Evolutionary conservation across 2,888 invertebrate genomes (phyloP).

Genomic region (Merodon equestris): DNA sequence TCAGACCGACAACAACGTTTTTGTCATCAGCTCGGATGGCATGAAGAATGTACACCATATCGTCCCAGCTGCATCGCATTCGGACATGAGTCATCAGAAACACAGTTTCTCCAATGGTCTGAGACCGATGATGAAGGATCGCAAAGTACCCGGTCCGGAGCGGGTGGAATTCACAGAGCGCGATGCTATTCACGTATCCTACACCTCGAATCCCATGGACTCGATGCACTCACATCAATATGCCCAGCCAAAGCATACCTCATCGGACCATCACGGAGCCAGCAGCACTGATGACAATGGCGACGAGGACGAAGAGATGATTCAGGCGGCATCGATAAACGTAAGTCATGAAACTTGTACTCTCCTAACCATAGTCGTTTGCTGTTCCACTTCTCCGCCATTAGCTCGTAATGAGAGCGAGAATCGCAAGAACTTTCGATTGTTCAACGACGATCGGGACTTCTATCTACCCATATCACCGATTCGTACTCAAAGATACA

Average conservation of each 20-base stretch:
- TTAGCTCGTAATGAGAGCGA: conserved; percentile 33
- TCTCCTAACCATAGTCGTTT: conserved; percentile 34
- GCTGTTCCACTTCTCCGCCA: conserved; percentile 41
- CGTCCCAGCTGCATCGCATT: conserved; percentile 69
- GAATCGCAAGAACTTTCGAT: conserved; percentile 58
- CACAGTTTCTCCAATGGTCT: conserved; percentile 46
- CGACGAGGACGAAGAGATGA: conserved; percentile 72
- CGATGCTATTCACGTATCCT: conserved; percentile 75
- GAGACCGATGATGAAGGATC: conserved; percentile 41
- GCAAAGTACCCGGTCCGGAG: conserved; percentile 71
- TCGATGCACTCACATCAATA: conserved; percentile 44
- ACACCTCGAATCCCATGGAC: conserved; percentile 73
- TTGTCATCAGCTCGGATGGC: conserved; percentile 75
- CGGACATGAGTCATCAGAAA: conserved; percentile 49
- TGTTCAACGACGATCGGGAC: conserved; percentile 35
- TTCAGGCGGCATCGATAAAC: conserved; percentile 73
- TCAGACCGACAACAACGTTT: conserved; percentile 74
- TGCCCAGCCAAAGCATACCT: conserved; percentile 27
- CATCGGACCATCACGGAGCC: background rate
- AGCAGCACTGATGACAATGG: conserved; percentile 38
- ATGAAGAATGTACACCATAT: conserved; percentile 74
- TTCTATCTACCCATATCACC: background rate
- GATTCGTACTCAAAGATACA: conserved; percentile 12
- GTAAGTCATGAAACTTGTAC: background rate
- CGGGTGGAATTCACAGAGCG: conserved; percentile 77